Percentiles rank a stretch among this genome's conserved stretches.
Conservation (phyloP, 1,140 invertebrate genomes). For the Heliconius eleuchia region DNA sequence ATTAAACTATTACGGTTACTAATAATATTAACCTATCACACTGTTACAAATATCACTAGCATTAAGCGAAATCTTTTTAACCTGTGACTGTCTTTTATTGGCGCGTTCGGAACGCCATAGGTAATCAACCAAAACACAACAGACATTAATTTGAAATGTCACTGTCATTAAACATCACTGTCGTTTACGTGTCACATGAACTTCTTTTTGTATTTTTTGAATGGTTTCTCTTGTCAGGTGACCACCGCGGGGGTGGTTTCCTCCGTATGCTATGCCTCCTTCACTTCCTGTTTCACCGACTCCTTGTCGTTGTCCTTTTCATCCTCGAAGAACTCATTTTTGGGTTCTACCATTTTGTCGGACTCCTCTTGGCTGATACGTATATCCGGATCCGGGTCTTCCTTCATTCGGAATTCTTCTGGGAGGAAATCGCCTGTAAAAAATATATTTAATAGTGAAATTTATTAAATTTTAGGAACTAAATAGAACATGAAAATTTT, state of each 20-base stretch:
- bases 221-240: slow-evolving; percentile 53
- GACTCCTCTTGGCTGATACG: slow-evolving; percentile 90
- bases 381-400: slow-evolving; percentile 92
- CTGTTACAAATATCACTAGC: no score
- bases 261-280: slow-evolving; percentile 68
- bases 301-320: slow-evolving; percentile 91
- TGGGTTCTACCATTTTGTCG: slow-evolving; percentile 92
- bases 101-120: no score
- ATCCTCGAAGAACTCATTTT: slow-evolving; percentile 96
- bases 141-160: not conserved
- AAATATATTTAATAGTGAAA: no score
- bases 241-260: slow-evolving; percentile 49
- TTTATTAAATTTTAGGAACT: no score
- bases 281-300: slow-evolving; percentile 46
- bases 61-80: no score
- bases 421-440: slow-evolving; percentile 83
- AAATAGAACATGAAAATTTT: no score
- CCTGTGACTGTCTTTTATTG: no score
- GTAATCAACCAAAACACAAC: not conserved
- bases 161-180: slow-evolving; percentile 14
- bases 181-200: slow-evolving; percentile 34
- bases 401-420: slow-evolving; percentile 86
- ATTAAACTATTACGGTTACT: no score
- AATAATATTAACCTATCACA: no score
- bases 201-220: slow-evolving; percentile 46